Conservation (phyloP, 2,888 invertebrate genomes). For the Erebia ligea region DNA sequence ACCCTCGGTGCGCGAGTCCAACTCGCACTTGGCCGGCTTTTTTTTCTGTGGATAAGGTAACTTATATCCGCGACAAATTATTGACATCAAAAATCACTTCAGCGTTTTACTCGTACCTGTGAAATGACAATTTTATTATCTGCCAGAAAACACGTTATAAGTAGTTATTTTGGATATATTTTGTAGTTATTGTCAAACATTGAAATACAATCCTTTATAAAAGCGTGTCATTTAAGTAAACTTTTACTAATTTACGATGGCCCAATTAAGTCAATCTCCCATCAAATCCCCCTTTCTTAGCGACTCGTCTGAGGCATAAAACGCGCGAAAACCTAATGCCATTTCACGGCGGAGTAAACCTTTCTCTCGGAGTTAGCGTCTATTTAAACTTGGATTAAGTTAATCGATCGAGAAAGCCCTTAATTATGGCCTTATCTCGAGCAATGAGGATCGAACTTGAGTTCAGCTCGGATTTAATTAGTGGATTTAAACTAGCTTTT, state of each 20-base stretch:
- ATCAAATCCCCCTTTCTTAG: conserved; percentile 80
- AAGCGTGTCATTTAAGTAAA: conserved; percentile 76
- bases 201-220: conserved; percentile 60
- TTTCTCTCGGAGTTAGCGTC: conserved; percentile 81
- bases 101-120: too few species aligned
- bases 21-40: too few species aligned
- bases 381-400: conserved; percentile 81
- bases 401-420: conserved; percentile 82
- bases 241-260: conserved; percentile 71
- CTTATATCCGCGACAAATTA: too few species aligned
- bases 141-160: too few species aligned
- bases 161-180: too few species aligned
- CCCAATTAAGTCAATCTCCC: conserved; percentile 80
- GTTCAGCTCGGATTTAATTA: conserved; percentile 70
- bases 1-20: too few species aligned
- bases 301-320: conserved; percentile 75
- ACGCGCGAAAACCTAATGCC: conserved; percentile 82
- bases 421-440: conserved; percentile 82
- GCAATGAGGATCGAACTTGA: conserved; percentile 73
- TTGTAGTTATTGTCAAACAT: conserved; percentile 28
- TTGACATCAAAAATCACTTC: too few species aligned
- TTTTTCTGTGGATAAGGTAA: too few species aligned
- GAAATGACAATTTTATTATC: too few species aligned
- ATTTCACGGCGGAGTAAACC: conserved; percentile 83
- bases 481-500: conserved; percentile 43